Evolutionary conservation across 2,888 invertebrate species (phyloP).

Genomic region (Ormyrus pomaceus): DNA sequence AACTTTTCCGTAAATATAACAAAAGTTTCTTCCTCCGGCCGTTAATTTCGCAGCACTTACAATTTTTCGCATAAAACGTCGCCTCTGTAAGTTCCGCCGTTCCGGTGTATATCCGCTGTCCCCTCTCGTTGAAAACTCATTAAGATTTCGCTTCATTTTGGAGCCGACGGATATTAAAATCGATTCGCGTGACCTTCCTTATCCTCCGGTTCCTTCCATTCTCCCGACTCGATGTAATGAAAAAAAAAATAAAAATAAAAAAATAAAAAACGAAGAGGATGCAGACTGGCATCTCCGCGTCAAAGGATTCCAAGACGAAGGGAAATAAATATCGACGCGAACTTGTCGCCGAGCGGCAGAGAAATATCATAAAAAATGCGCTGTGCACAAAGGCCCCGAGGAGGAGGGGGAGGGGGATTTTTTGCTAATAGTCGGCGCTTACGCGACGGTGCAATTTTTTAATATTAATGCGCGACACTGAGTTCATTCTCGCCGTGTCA

Average conservation of each 20-base stretch:
- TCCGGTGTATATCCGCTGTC: neutral
- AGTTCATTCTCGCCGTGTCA: constrained; percentile 28
- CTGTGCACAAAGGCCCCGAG: neutral
- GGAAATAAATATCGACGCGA: constrained; percentile 59
- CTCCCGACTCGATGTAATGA: neutral
- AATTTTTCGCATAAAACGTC: no score
- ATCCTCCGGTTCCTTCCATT: neutral
- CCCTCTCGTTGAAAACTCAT: constrained; percentile 3
- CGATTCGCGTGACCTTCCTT: constrained; percentile 9
- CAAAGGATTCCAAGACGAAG: no score
- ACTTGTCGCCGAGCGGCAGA: constrained; percentile 54
- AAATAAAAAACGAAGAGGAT: no score
- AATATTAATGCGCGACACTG: constrained; percentile 22
- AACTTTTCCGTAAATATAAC: no score
- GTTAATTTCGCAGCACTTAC: no score
- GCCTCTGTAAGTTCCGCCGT: no score
- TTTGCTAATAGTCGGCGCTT: constrained; percentile 46
- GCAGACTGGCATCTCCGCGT: no score
- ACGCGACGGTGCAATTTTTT: constrained; percentile 13
- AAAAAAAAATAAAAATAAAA: no score
- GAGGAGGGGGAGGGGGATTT: neutral
- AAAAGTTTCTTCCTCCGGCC: no score
- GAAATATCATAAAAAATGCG: constrained; percentile 17
- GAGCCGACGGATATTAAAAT: neutral
- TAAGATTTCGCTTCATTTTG: constrained; percentile 23